Evolutionary conservation across 2,888 invertebrate genomes (phyloP).

Genomic region (Teleiodes luculella): DNA sequence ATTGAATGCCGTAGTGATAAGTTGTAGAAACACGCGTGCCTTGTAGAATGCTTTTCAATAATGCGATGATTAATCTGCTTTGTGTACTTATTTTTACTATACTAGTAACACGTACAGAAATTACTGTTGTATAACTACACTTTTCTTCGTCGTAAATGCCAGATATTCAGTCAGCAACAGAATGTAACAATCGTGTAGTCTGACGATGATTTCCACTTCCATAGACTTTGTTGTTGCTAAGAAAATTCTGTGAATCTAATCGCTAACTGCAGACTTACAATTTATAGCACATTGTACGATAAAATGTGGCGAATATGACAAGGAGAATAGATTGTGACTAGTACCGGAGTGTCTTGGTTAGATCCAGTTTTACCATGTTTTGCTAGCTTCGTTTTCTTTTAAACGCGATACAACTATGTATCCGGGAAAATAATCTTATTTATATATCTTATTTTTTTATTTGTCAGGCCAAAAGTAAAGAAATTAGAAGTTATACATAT

Average conservation of each 20-base stretch:
- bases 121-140: background rate
- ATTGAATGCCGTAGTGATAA: conserved; percentile 18
- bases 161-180: background rate
- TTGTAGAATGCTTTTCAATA: background rate
- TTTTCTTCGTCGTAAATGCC: background rate
- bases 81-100: background rate
- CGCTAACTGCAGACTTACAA: background rate
- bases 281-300: conserved; percentile 1
- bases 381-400: no score
- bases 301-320: background rate
- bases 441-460: no score
- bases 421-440: no score
- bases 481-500: no score
- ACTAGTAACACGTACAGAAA: background rate
- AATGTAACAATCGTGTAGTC: background rate
- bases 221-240: background rate
- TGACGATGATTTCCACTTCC: background rate
- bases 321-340: background rate
- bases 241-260: conserved; percentile 2
- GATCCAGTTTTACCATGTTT: background rate
- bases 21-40: conserved; percentile 3
- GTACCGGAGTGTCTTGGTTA: background rate
- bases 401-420: no score
- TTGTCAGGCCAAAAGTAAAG: no score
- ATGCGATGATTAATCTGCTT: background rate